A percentile compares a stretch with the other conserved stretches of the same genome.
These are phyloP conservation scores for Sylvilagus floridanus DNA, from an alignment of 2,797 vertebrate genomes.

Conservation along the genomic window DNA sequence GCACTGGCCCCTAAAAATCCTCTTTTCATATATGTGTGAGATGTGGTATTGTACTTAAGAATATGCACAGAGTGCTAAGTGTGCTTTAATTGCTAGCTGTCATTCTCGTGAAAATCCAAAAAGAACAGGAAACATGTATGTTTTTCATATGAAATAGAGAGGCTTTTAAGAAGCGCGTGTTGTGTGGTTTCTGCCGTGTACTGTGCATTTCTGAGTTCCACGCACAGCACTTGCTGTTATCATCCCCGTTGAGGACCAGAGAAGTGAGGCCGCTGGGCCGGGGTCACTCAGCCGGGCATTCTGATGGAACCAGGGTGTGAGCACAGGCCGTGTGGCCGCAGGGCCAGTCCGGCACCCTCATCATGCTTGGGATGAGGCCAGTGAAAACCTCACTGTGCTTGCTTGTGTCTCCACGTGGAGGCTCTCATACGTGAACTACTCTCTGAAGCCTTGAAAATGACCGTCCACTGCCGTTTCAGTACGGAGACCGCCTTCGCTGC, in stretches of 20 bases:
- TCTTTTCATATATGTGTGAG: not conserved
- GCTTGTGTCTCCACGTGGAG: not conserved
- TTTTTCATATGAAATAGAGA: slow-evolving; percentile 46
- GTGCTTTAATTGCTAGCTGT: slow-evolving; percentile 47
- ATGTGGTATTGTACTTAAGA: slow-evolving; percentile 21
- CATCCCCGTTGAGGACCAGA: not conserved
- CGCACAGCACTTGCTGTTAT: not conserved
- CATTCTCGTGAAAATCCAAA: slow-evolving; percentile 31
- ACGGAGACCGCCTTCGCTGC: not conserved
- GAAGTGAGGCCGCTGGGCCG: not conserved
- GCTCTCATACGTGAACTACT: not conserved
- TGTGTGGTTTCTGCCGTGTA: not conserved
- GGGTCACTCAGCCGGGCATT: not conserved
- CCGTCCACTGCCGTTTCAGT: not conserved
- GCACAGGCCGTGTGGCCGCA: not conserved
- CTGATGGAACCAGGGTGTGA: not conserved
- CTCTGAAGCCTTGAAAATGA: not conserved
- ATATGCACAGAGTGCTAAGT: not conserved
- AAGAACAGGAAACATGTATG: not conserved
- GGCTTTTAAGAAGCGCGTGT: not conserved
- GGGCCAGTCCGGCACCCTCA: not conserved
- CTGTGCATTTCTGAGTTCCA: not conserved
- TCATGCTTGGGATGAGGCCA: too few species aligned
- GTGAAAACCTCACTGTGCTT: not conserved
- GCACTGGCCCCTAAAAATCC: not conserved